Evolutionary conservation across 1,140 invertebrate species (phyloP).

Genomic region (Drosophila ercepeae): DNA sequence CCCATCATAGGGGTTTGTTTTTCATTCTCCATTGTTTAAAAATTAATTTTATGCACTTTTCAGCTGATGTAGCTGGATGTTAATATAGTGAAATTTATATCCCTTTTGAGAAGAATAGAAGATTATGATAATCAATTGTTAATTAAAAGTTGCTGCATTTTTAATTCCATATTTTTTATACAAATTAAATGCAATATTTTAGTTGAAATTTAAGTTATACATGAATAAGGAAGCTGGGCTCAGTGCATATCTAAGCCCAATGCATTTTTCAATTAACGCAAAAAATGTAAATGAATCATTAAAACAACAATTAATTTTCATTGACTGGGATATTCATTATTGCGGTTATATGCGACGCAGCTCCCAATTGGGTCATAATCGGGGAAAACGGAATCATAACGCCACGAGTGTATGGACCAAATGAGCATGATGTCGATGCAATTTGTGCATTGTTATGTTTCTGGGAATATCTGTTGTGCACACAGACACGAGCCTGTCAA

Average conservation of each 20-base stretch:
- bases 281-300: conserved; percentile 60
- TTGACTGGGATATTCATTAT: conserved; percentile 26
- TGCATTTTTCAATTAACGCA: conserved; percentile 57
- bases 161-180: no score
- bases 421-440: conserved; percentile 22
- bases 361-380: conserved; percentile 28
- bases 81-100: no score
- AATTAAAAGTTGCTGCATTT: no score
- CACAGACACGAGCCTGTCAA: conserved; percentile 31
- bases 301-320: conserved; percentile 74
- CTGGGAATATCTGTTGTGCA: conserved; percentile 27
- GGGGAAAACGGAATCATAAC: conserved; percentile 14
- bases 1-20: conserved; percentile 66
- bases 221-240: neutral
- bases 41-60: conserved; percentile 36
- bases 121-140: no score
- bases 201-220: no score
- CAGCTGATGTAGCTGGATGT: neutral
- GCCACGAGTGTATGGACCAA: neutral
- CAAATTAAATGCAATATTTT: no score
- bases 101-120: no score
- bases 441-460: conserved; percentile 46
- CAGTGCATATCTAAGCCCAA: conserved; percentile 46
- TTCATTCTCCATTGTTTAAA: conserved; percentile 14
- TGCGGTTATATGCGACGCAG: conserved; percentile 3